Percentiles rank a stretch among this genome's conserved stretches.
Conservation (phyloP, 2,888 invertebrate genomes). For the Standfussiana lucernea region DNA sequence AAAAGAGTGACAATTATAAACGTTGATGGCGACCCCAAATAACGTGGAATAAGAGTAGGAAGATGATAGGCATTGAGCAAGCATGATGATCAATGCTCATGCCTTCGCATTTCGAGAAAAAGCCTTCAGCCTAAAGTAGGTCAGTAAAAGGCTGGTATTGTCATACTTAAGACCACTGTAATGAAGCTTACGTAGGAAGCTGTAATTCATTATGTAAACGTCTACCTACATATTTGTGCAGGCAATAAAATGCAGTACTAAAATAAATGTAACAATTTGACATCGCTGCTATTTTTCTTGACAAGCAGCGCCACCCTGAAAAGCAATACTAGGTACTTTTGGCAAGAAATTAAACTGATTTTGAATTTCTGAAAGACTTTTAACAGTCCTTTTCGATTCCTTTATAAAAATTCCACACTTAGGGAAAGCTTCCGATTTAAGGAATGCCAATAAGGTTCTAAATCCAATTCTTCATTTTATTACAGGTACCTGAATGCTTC, state of each 20-base stretch:
- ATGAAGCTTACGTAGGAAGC: neutral
- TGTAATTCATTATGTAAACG: neutral
- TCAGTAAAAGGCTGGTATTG: neutral
- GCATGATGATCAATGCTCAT: neutral
- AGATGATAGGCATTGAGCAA: no score
- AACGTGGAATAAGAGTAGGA: no score
- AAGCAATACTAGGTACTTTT: neutral
- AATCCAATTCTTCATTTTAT: constrained; percentile 9
- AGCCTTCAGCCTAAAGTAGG: neutral
- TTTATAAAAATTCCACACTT: constrained; percentile 66
- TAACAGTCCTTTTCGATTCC: constrained; percentile 60
- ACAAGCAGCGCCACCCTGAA: neutral
- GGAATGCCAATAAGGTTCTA: constrained; percentile 63
- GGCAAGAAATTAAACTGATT: neutral
- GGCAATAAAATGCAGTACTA: neutral
- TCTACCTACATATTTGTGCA: neutral
- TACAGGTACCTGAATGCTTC: neutral
- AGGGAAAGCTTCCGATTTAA: constrained; percentile 51
- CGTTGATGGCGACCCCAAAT: no score
- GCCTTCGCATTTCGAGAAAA: neutral
- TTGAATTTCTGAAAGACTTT: neutral
- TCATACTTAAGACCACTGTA: neutral
- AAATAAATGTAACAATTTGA: neutral
- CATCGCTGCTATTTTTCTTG: neutral
- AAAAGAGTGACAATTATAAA: no score